Evolutionary conservation across 2,797 vertebrate species (phyloP).

Genomic region (Anguilla pacifica): DNA sequence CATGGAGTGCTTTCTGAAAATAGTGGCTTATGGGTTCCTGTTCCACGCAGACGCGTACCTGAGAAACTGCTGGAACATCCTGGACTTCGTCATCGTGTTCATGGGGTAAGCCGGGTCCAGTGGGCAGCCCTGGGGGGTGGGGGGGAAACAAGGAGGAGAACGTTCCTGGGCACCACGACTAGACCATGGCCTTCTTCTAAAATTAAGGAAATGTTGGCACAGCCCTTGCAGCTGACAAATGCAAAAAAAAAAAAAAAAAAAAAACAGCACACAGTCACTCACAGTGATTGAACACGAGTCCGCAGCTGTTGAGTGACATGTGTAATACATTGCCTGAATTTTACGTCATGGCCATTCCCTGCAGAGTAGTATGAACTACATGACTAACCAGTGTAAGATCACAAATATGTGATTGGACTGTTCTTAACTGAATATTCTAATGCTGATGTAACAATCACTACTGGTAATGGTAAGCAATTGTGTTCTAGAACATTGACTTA

Average conservation of each 20-base stretch:
- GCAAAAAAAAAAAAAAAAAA: not conserved
- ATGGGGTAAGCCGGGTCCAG: constrained; percentile 78
- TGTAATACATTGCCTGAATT: constrained; percentile 1
- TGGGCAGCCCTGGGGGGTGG: not conserved
- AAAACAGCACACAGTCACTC: not conserved
- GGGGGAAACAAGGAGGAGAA: not conserved
- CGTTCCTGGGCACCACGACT: not conserved
- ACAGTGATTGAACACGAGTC: not conserved
- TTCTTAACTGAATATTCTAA: no score
- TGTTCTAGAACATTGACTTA: no score
- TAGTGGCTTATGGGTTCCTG: constrained; percentile 88
- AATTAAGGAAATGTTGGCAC: not conserved
- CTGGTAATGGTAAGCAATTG: no score
- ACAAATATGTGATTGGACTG: no score
- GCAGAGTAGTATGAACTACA: not conserved
- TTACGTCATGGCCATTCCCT: not conserved
- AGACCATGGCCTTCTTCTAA: not conserved
- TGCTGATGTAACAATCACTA: no score
- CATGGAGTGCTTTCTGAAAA: constrained; percentile 88
- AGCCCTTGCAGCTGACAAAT: not conserved
- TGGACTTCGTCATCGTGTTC: constrained; percentile 90
- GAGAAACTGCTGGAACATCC: constrained; percentile 89
- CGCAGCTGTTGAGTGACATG: not conserved
- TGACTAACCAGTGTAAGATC: not conserved
- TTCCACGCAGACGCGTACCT: constrained; percentile 90